Base-by-base conservation (phyloP, 2,888 invertebrate species). In the Tryphoninae sp. region DNA sequence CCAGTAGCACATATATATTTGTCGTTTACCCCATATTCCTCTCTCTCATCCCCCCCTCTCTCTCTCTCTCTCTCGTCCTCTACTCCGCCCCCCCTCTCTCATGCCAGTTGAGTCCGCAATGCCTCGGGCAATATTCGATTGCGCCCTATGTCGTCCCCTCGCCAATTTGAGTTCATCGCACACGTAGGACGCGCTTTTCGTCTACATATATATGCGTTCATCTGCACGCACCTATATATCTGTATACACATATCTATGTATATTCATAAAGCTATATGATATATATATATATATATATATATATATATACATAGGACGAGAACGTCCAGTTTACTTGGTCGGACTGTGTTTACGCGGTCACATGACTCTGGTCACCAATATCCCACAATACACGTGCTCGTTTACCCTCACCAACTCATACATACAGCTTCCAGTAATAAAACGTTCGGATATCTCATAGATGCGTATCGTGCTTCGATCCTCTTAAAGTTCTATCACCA, bases 111-210 rank as follows among this genome's bases (percentile, higher is more conserved):
- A 64, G 69, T 26, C 71, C 49, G 59, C 73, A 55, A 71, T 78
- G 75, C 83, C 71, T 79, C 64, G 45, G 69, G 76, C 76, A 67
- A 79, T 77, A 79, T 81, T 83, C 83, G 81, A 77, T 81, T 79
- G 76, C 76, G 58, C 68, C 77, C 82, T 82, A 74, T 76, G 79
- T 77, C 67, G 77, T 64, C 62, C 59, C 76, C 67, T 76, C 68
- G 72, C 62, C 77, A 82, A 82, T 80, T 82, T 79, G 82, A 82
- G 79, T 82, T 82, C 76, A 82, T 69, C 73, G 76, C 64, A 59
- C 72, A 77, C 76, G 73, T 64, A 62, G 64, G 23, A 68, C n/a
- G 23, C 9, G n/a, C 58, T 33, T 7, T 19, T 53, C 40, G 16
- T 53, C 67, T 58, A 71, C 55, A 23, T 16, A 61, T 51, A 61